These are phyloP conservation scores for Aleiodes alternator DNA, from an alignment of 2,888 invertebrate genomes.

Conservation along the genomic window DNA sequence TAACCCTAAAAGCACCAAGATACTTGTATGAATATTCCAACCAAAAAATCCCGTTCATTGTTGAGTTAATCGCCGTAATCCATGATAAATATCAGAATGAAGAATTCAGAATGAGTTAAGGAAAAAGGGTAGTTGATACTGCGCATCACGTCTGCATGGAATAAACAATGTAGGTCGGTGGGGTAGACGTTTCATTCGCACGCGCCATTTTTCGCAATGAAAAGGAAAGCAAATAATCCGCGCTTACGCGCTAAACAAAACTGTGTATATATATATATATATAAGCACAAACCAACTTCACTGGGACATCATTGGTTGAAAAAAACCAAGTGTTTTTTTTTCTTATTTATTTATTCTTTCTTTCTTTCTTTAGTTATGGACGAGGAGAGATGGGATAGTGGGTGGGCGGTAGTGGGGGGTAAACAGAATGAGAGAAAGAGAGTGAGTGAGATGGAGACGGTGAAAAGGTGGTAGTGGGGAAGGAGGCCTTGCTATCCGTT, in stretches of 20 bases:
- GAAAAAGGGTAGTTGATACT: conserved; percentile 10
- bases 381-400: too few species aligned
- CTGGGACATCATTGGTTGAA: background rate
- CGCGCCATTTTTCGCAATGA: conserved; percentile 75
- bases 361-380: too few species aligned
- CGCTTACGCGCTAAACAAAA: conserved; percentile 67
- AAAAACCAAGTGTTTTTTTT: background rate
- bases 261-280: background rate
- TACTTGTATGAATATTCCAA: too few species aligned
- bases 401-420: background rate
- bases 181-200: conserved; percentile 70
- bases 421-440: background rate
- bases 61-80: too few species aligned
- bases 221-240: conserved; percentile 74
- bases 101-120: background rate
- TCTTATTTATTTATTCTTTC: conserved; percentile 8
- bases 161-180: conserved; percentile 67
- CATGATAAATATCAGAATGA: too few species aligned
- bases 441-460: conserved; percentile 15
- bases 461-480: conserved; percentile 5
- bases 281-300: conserved; percentile 2
- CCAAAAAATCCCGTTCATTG: too few species aligned
- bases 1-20: too few species aligned
- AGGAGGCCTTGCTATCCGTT: conserved; percentile 60
- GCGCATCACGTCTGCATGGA: conserved; percentile 44